Percentiles rank a stretch among this genome's conserved stretches.
phyloP scores from a whole-genome alignment of 2,888 invertebrate species.

The Apoda limacodes region DNA sequence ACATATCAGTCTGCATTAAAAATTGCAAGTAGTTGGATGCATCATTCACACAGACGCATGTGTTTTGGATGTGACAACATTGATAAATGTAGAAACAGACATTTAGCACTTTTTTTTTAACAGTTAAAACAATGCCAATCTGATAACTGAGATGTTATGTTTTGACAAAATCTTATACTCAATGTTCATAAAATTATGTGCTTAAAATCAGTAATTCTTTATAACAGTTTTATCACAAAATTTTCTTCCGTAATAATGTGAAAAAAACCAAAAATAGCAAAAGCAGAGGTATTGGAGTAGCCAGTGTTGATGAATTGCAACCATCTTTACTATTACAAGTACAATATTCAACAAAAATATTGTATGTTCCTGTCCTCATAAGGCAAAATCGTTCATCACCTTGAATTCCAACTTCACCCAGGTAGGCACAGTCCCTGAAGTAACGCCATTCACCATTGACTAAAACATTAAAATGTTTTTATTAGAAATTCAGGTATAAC shows the following conservation, averaged over 20 bases:
- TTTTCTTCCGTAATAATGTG: conserved; percentile 13
- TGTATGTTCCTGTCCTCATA: conserved; percentile 91
- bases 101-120: no score
- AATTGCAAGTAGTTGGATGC: no score
- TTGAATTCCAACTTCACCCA: conserved; percentile 90
- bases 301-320: conserved; percentile 76
- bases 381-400: conserved; percentile 92
- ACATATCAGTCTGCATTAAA: no score
- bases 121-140: no score
- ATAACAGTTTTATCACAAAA: conserved; percentile 12
- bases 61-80: no score
- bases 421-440: conserved; percentile 87
- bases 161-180: no score
- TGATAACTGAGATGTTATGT: no score
- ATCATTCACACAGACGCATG: no score
- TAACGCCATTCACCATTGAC: conserved; percentile 91
- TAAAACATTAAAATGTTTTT: no score
- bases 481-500: no score
- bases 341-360: conserved; percentile 94
- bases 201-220: conserved; percentile 25
- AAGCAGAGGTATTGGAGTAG: conserved; percentile 36
- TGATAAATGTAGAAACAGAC: no score
- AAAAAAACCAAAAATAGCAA: conserved; percentile 19
- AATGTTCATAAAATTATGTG: no score
- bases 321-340: conserved; percentile 94